phyloP scores from a whole-genome alignment of 2,888 invertebrate species.

The Subacronicta megacephala region DNA sequence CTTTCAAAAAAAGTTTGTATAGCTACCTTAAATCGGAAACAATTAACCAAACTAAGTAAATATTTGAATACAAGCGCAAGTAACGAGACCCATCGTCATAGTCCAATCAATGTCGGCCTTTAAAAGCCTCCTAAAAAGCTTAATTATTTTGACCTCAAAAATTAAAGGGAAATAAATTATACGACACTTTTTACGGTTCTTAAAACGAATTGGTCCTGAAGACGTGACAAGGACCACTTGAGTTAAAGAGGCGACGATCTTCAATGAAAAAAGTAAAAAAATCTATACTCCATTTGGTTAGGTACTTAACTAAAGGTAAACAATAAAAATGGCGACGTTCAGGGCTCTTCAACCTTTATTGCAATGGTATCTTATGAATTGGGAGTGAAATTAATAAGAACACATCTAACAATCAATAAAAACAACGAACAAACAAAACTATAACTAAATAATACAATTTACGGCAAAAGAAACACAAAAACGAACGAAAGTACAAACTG shows the following conservation, averaged over 20 bases:
- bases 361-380: no score
- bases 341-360: no score
- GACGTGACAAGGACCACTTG: conserved; percentile 9
- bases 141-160: conserved; percentile 17
- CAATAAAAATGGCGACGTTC: no score
- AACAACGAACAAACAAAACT: no score
- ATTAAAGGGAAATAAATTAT: not conserved
- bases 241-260: not conserved
- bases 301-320: no score
- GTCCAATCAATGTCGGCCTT: conserved; percentile 14
- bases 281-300: no score
- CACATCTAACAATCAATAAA: no score
- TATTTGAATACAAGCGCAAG: conserved; percentile 1
- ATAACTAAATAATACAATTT: no score
- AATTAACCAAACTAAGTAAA: conserved; percentile 10
- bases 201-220: conserved; percentile 16
- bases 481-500: no score
- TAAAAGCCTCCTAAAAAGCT: conserved; percentile 6
- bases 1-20: not conserved
- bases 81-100: not conserved
- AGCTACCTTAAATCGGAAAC: not conserved
- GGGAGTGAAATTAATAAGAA: no score
- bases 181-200: conserved; percentile 7
- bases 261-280: conserved; percentile 1
- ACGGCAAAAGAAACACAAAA: no score